A percentile compares a stretch with the other conserved stretches of the same genome.
phyloP scores from a whole-genome alignment of 2,888 invertebrate species.

The Eristalis pertinax region DNA sequence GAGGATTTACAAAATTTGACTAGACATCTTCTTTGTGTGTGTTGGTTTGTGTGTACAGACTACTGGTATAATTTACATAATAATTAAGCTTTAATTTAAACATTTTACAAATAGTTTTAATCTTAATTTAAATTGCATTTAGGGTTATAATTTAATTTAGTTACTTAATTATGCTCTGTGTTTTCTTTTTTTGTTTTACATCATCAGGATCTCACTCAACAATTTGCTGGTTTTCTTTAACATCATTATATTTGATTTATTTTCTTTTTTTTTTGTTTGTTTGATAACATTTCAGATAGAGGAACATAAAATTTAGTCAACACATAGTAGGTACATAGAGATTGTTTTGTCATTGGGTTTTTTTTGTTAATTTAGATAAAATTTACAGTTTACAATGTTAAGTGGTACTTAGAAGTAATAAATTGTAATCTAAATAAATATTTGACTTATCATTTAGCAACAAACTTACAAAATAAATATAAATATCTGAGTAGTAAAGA shows the following conservation, averaged over 20 bases:
- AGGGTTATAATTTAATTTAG: not conserved
- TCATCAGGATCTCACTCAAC: constrained; percentile 65
- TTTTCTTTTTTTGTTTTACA: constrained; percentile 23
- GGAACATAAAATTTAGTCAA: constrained; percentile 46
- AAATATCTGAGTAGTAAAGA: not conserved
- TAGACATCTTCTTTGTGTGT: constrained; percentile 10
- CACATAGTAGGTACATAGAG: constrained; percentile 29
- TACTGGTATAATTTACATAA: constrained; percentile 37
- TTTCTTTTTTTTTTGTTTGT: constrained; percentile 1
- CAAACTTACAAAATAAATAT: constrained; percentile 35
- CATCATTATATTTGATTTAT: constrained; percentile 55
- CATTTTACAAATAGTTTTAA: constrained; percentile 26
- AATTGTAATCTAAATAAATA: constrained; percentile 27
- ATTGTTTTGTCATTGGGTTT: constrained; percentile 3
- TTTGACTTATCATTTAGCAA: constrained; percentile 13
- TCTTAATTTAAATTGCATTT: constrained; percentile 20
- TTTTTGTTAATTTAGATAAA: constrained; percentile 15
- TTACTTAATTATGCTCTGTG: not conserved
- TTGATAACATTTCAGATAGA: constrained; percentile 47
- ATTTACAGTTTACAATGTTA: constrained; percentile 13
- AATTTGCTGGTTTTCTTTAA: constrained; percentile 46
- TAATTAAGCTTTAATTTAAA: constrained; percentile 23
- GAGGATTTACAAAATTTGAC: not conserved
- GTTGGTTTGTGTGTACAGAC: not conserved
- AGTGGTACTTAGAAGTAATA: constrained; percentile 22